These are phyloP conservation scores for Ephestia elutella DNA, from an alignment of 1,140 invertebrate species.

Conservation along the genomic window DNA sequence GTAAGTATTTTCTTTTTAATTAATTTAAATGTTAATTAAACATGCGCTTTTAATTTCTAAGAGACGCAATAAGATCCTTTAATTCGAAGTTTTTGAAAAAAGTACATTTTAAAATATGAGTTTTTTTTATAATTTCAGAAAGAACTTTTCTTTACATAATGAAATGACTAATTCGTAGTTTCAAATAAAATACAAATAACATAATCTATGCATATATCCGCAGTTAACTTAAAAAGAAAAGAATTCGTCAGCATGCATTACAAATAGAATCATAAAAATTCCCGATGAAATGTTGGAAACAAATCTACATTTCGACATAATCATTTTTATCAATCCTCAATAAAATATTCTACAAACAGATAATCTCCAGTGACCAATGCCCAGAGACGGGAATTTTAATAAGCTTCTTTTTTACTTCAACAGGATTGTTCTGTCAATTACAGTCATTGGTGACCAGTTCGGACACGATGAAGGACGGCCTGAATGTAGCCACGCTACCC, in stretches of 20 bases:
- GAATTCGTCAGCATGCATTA: too few relatives aligned
- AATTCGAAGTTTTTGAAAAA: too few relatives aligned
- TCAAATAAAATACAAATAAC: too few relatives aligned
- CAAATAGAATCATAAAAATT: background rate
- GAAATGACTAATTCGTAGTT: too few relatives aligned
- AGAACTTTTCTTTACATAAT: too few relatives aligned
- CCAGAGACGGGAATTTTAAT: constrained; percentile 5
- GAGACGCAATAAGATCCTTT: too few relatives aligned
- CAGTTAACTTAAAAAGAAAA: too few relatives aligned
- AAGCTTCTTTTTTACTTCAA: constrained; percentile 11
- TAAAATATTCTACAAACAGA: constrained; percentile 4
- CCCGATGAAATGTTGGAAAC: background rate
- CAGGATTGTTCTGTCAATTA: constrained; percentile 16
- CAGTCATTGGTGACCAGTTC: constrained; percentile 11
- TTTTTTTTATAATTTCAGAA: too few relatives aligned
- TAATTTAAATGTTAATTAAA: background rate
- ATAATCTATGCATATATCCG: too few relatives aligned
- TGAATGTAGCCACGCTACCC: constrained; percentile 75
- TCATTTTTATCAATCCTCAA: constrained; percentile 5
- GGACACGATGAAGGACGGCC: constrained; percentile 56
- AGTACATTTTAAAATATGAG: too few relatives aligned
- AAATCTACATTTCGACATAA: constrained; percentile 4
- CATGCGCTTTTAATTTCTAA: too few relatives aligned
- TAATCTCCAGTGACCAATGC: constrained; percentile 1
- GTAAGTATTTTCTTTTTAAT: constrained; percentile 14